These are phyloP conservation scores for Hydrophis major DNA, from an alignment of 2,797 vertebrate species.

Conservation along the genomic window DNA sequence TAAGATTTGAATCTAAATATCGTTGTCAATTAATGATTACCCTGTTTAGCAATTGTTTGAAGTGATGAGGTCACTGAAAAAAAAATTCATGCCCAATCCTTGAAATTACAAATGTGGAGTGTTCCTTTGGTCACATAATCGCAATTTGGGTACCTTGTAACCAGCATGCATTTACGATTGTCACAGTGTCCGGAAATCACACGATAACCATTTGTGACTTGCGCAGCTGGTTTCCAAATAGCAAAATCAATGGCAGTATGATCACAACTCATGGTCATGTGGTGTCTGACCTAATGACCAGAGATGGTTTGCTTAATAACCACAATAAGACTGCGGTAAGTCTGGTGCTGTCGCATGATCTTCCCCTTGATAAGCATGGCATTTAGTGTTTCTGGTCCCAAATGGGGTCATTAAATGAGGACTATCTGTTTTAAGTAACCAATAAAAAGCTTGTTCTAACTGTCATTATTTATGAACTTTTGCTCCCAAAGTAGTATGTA, in stretches of 20 bases:
- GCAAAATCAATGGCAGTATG: not conserved
- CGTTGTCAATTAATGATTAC: not conserved
- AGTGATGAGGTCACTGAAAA: not conserved
- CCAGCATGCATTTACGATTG: not conserved
- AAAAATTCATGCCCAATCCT: not conserved
- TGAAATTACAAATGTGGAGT: not conserved
- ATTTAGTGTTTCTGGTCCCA: not conserved
- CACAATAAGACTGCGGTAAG: not conserved
- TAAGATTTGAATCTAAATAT: not conserved
- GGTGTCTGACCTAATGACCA: not conserved
- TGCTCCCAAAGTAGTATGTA: not conserved
- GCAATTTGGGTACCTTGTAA: not conserved
- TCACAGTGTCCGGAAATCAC: not conserved
- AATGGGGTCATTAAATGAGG: not conserved
- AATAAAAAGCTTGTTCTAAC: not conserved
- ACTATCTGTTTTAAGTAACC: not conserved
- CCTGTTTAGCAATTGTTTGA: not conserved
- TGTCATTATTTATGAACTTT: not conserved
- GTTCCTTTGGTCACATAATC: not conserved
- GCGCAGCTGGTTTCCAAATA: not conserved
- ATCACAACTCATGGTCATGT: not conserved
- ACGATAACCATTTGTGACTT: not conserved
- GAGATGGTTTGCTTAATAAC: not conserved
- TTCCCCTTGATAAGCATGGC: not conserved
- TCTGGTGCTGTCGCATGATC: not conserved